Evolutionary conservation across 2,888 invertebrate species (phyloP).

Genomic region (Eulithis testata): DNA sequence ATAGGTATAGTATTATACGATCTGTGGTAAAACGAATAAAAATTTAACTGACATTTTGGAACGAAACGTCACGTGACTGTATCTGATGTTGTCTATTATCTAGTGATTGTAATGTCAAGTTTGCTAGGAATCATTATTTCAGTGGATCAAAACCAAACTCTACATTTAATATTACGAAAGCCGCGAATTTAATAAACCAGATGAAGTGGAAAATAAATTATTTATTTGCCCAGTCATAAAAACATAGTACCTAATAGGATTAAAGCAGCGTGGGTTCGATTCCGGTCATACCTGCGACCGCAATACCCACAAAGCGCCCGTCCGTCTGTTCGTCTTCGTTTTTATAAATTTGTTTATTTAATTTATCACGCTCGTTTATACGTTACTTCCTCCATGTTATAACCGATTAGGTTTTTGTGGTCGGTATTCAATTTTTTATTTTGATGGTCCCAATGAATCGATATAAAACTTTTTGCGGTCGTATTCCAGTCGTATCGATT

Average conservation of each 20-base stretch:
- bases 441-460: slow-evolving; percentile 60
- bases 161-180: no score
- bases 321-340: slow-evolving; percentile 66
- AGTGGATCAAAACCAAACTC: no score
- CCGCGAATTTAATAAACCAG: slow-evolving; percentile 46
- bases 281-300: slow-evolving; percentile 69
- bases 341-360: slow-evolving; percentile 83
- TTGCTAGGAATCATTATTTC: no score
- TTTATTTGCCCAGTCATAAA: slow-evolving; percentile 76
- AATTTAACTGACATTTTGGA: no score
- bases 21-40: no score
- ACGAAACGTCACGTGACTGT: no score
- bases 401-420: slow-evolving; percentile 80
- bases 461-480: slow-evolving; percentile 67
- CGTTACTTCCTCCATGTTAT: slow-evolving; percentile 77
- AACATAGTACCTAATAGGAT: slow-evolving; percentile 77
- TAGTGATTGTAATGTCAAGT: no score
- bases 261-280: slow-evolving; percentile 74
- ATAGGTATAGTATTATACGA: no score
- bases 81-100: no score
- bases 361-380: slow-evolving; percentile 82
- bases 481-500: slow-evolving; percentile 58
- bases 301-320: slow-evolving; percentile 65
- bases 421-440: slow-evolving; percentile 63
- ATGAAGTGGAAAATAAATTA: slow-evolving; percentile 76